These are phyloP conservation scores for Chaetops frenatus DNA, from an alignment of 2,113 vertebrate genomes.

Conservation along the genomic window DNA sequence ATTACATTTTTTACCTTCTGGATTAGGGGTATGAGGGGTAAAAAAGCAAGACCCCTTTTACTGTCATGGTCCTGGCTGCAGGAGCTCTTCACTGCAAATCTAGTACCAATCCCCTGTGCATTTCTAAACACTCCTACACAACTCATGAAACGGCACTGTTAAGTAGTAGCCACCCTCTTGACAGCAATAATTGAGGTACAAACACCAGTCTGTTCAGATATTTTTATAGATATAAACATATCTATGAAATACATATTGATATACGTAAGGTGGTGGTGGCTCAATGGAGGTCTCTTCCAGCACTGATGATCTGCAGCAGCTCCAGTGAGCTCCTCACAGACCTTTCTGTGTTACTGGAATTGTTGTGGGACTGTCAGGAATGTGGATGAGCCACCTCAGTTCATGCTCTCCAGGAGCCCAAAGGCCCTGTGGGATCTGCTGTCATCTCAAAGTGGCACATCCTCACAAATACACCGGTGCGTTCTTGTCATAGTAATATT, in stretches of 20 bases:
- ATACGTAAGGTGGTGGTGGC: background rate
- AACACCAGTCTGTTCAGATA: background rate
- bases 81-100: background rate
- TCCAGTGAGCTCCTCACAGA: background rate
- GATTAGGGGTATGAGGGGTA: background rate
- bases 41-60: background rate
- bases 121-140: background rate
- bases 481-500: background rate
- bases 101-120: background rate
- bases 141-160: background rate
- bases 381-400: background rate
- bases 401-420: background rate
- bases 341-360: background rate
- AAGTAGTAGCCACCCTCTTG: background rate
- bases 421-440: background rate
- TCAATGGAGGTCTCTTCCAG: rapidly evolving
- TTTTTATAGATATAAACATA: background rate
- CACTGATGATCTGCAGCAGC: background rate
- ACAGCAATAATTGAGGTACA: background rate
- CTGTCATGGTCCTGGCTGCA: background rate
- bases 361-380: background rate
- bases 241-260: background rate
- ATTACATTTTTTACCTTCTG: background rate
- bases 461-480: background rate
- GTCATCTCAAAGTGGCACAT: background rate